Evolutionary conservation across 2,113 vertebrate species (phyloP).

Genomic region (Oryzias woworae): DNA sequence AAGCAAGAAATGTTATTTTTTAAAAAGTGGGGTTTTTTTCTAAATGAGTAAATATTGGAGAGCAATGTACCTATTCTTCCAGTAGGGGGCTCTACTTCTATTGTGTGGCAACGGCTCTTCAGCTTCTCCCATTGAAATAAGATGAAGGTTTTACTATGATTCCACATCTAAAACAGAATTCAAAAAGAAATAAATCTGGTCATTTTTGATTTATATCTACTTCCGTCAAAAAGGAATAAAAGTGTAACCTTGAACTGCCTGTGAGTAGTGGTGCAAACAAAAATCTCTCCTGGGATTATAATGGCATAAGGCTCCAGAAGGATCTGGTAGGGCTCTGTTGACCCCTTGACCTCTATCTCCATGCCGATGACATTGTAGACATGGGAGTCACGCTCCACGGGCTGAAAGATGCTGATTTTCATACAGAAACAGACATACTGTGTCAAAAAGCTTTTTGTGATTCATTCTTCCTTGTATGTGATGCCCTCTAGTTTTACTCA

Average conservation of each 20-base stretch:
- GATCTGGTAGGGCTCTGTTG: slow-evolving; percentile 80
- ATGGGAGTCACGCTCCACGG: slow-evolving; percentile 29
- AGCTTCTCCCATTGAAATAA: slow-evolving; percentile 84
- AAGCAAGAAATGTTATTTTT: not conserved
- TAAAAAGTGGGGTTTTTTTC: not conserved
- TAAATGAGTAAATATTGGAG: no score
- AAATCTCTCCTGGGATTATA: slow-evolving; percentile 84
- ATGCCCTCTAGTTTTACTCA: not conserved
- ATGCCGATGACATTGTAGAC: slow-evolving; percentile 76
- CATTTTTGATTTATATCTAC: not conserved
- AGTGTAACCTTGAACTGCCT: slow-evolving; percentile 84
- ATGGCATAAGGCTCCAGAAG: slow-evolving; percentile 87
- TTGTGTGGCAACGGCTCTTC: slow-evolving; percentile 62
- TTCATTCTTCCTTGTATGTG: not conserved
- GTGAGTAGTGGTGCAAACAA: slow-evolving; percentile 75
- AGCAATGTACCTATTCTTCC: slow-evolving; percentile 73
- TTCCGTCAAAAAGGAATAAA: not conserved
- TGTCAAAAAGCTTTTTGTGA: not conserved
- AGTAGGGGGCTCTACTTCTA: slow-evolving; percentile 83
- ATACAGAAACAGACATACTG: not conserved
- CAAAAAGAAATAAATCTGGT: not conserved
- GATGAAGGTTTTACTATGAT: slow-evolving; percentile 85
- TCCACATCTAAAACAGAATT: slow-evolving; percentile 87
- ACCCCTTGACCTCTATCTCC: slow-evolving; percentile 90
- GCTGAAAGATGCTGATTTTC: slow-evolving; percentile 59